These are phyloP conservation scores for Dolichoris vasculosae DNA, from an alignment of 1,140 invertebrate genomes.

Conservation along the genomic window DNA sequence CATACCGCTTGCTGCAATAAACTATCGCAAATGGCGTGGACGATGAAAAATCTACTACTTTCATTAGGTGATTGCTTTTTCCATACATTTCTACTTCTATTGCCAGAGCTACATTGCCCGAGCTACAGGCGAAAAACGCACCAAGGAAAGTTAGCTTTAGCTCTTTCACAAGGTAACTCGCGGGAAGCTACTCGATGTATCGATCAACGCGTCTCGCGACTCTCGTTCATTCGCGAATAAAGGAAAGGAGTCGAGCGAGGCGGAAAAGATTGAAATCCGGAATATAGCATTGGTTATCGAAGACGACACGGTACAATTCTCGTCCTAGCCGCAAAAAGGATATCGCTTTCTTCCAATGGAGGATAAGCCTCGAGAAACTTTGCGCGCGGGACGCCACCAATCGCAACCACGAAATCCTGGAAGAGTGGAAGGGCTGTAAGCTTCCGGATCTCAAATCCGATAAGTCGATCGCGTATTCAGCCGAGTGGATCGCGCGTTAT, in stretches of 20 bases:
- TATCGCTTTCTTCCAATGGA: background rate
- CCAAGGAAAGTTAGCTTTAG: too few species aligned
- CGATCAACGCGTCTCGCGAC: background rate
- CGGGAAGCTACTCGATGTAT: background rate
- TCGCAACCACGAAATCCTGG: background rate
- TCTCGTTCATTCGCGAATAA: background rate
- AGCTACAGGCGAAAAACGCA: too few species aligned
- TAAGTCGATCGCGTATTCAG: too few species aligned
- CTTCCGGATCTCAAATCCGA: too few species aligned
- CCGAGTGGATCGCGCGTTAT: too few species aligned
- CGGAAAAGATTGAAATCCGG: background rate
- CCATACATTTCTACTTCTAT: background rate
- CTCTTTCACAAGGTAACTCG: too few species aligned
- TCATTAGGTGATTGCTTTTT: constrained; percentile 54
- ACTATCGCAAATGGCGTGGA: constrained; percentile 17
- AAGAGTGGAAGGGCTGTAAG: background rate
- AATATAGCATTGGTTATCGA: background rate
- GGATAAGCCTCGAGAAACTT: constrained; percentile 52
- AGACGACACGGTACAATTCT: background rate
- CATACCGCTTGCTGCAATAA: background rate
- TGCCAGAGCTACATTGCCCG: too few species aligned
- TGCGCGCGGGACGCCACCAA: background rate
- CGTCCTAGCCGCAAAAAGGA: background rate
- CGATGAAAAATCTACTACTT: constrained; percentile 53
- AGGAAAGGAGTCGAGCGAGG: background rate